phyloP scores from a whole-genome alignment of 2,888 invertebrate species.

The Pollenia griseotomentosa region DNA sequence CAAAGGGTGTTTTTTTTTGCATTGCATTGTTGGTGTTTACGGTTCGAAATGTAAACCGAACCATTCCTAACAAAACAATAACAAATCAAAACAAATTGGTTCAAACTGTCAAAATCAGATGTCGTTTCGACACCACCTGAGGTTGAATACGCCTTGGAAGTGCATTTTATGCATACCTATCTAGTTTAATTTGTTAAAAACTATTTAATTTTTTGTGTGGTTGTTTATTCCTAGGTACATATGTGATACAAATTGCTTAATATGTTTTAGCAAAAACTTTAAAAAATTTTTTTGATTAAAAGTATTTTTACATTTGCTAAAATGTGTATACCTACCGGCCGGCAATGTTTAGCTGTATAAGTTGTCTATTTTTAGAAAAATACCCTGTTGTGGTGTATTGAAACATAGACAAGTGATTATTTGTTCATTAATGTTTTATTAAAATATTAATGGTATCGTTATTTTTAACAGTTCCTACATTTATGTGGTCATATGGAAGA shows the following conservation, averaged over 20 bases:
- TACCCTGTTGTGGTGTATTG: constrained; percentile 8
- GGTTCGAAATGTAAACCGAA: too few relatives aligned
- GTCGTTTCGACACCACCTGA: too few relatives aligned
- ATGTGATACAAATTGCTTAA: background rate
- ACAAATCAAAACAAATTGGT: too few relatives aligned
- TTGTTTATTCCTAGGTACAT: background rate
- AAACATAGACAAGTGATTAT: constrained; percentile 21
- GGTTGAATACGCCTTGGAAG: too few relatives aligned
- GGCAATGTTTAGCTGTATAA: constrained; percentile 42
- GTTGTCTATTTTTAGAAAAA: constrained; percentile 37
- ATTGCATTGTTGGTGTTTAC: too few relatives aligned
- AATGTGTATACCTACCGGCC: constrained; percentile 34
- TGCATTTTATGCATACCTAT: too few relatives aligned
- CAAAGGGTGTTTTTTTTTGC: too few relatives aligned
- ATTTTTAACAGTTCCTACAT: too few relatives aligned
- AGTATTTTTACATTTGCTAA: constrained; percentile 1
- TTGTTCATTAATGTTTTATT: constrained; percentile 8
- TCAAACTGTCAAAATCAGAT: too few relatives aligned
- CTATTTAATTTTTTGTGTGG: background rate
- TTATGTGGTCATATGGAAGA: too few relatives aligned
- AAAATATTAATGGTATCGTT: background rate
- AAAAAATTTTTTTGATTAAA: background rate
- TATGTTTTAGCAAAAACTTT: background rate
- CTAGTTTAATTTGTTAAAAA: too few relatives aligned
- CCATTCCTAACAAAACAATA: too few relatives aligned